These are phyloP conservation scores for Atethmia centrago DNA, from an alignment of 2,888 invertebrate species.

Conservation along the genomic window DNA sequence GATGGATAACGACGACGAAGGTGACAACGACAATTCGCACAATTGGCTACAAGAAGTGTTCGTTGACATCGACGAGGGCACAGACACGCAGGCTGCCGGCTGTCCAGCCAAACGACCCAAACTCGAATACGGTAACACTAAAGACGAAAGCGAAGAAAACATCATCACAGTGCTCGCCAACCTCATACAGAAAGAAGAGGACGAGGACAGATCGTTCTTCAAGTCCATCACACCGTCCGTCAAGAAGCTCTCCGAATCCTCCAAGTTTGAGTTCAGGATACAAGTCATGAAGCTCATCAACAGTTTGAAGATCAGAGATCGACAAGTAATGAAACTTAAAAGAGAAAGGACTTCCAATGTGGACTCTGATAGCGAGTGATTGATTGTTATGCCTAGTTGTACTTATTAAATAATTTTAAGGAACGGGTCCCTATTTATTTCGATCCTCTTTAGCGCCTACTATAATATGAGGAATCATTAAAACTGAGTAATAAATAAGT, in stretches of 20 bases:
- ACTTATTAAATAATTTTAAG: slow-evolving; percentile 53
- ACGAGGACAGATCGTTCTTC: slow-evolving; percentile 83
- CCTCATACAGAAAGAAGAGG: slow-evolving; percentile 80
- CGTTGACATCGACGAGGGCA: slow-evolving; percentile 71
- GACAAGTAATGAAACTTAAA: slow-evolving; percentile 55
- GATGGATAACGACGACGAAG: slow-evolving; percentile 62
- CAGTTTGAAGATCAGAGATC: slow-evolving; percentile 70
- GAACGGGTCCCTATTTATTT: slow-evolving; percentile 2
- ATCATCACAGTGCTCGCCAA: slow-evolving; percentile 75
- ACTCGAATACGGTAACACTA: slow-evolving; percentile 55
- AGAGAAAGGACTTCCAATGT: slow-evolving; percentile 51
- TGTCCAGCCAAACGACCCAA: slow-evolving; percentile 65
- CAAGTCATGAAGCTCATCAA: slow-evolving; percentile 79
- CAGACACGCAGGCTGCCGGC: slow-evolving; percentile 40
- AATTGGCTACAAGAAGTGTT: slow-evolving; percentile 76
- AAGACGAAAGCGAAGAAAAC: slow-evolving; percentile 67
- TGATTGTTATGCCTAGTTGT: slow-evolving; percentile 22
- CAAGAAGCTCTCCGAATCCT: slow-evolving; percentile 74
- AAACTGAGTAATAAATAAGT: background rate
- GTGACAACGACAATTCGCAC: slow-evolving; percentile 66
- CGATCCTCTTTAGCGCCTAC: background rate
- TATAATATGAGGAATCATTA: background rate
- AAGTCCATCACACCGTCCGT: slow-evolving; percentile 80
- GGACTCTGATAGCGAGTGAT: slow-evolving; percentile 62
- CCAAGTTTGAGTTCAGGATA: slow-evolving; percentile 81